A percentile compares a stretch with the other conserved stretches of the same genome.
These are phyloP conservation scores for Aphis craccivora DNA, from an alignment of 1,140 invertebrate species.

Conservation along the genomic window DNA sequence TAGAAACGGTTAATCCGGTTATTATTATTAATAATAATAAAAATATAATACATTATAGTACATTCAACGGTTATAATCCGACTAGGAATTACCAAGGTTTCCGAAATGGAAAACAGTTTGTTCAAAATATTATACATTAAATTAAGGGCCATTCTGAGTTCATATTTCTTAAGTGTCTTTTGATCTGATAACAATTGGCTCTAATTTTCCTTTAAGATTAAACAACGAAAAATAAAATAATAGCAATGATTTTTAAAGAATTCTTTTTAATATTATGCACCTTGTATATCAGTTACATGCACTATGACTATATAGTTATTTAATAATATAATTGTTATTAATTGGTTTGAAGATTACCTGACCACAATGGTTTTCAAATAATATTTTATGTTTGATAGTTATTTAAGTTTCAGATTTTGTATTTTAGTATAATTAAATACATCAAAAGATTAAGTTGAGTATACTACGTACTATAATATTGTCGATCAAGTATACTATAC, in stretches of 20 bases:
- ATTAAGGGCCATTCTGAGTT: not conserved
- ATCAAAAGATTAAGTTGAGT: not conserved
- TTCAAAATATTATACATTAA: not conserved
- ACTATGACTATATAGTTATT: not conserved
- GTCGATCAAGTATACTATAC: not conserved
- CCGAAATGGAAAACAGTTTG: not conserved
- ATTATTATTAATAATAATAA: not conserved
- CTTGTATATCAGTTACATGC: not conserved
- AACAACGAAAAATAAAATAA: not conserved
- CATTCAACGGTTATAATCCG: constrained; percentile 8
- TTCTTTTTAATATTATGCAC: not conserved
- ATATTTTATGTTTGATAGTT: not conserved
- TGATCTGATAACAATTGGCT: not conserved
- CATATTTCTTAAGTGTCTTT: not conserved
- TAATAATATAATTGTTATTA: not conserved
- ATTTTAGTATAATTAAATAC: not conserved
- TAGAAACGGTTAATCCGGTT: not conserved
- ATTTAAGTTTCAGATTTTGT: not conserved
- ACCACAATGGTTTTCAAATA: not conserved
- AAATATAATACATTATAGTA: not conserved
- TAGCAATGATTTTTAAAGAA: not conserved
- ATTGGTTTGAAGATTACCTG: not conserved
- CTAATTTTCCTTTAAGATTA: not conserved
- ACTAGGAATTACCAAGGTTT: not conserved
- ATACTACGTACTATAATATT: not conserved